These are phyloP conservation scores for Pheosia gnoma DNA, from an alignment of 2,888 invertebrate species.

Conservation along the genomic window DNA sequence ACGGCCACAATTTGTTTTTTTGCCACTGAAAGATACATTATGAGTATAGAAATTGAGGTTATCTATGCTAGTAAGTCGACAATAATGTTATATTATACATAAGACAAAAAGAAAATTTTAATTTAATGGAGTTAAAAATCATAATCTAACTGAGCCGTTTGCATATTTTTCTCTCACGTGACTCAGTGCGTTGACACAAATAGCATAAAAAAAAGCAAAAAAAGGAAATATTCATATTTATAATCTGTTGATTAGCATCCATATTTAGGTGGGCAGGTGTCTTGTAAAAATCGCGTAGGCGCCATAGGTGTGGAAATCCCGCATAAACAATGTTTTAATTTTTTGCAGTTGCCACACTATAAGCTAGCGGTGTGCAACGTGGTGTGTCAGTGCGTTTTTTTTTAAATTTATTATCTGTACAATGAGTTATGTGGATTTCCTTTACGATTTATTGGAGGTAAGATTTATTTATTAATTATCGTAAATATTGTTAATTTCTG, in stretches of 20 bases:
- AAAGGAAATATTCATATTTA: slow-evolving; percentile 32
- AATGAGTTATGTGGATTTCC: slow-evolving; percentile 74
- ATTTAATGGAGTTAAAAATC: too few species aligned
- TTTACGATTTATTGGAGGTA: slow-evolving; percentile 74
- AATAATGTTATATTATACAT: too few species aligned
- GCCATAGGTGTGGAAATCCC: slow-evolving; percentile 66
- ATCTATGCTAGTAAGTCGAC: background rate
- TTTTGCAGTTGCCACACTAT: slow-evolving; percentile 62
- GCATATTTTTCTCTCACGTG: background rate
- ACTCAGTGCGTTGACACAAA: slow-evolving; percentile 23
- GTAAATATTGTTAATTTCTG: too few species aligned
- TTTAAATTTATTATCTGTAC: slow-evolving; percentile 32
- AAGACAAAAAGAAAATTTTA: too few species aligned
- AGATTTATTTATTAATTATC: slow-evolving; percentile 24
- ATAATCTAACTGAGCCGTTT: background rate
- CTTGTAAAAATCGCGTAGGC: slow-evolving; percentile 60
- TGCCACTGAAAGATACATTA: background rate
- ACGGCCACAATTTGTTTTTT: slow-evolving; percentile 8
- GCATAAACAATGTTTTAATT: slow-evolving; percentile 57
- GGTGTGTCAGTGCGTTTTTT: slow-evolving; percentile 37
- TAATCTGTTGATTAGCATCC: slow-evolving; percentile 63
- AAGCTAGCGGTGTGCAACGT: slow-evolving; percentile 52
- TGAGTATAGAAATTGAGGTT: background rate
- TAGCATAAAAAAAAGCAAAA: slow-evolving; percentile 14
- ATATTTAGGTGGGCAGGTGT: slow-evolving; percentile 64